Base-by-base conservation (phyloP, 2,888 invertebrate genomes). In the Gortyna flavago region DNA sequence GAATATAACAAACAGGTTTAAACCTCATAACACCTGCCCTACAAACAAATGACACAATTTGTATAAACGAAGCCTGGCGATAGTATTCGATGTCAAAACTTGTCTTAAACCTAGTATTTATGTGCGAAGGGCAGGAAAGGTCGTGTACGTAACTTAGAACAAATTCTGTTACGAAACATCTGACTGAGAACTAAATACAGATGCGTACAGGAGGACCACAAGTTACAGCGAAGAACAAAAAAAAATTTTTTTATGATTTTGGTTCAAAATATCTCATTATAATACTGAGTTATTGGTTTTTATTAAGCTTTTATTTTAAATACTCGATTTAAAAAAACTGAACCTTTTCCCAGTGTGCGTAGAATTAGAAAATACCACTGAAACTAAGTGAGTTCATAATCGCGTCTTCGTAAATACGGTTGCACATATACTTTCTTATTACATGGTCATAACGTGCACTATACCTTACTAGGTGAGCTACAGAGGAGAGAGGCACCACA, bases 21-120 rank as follows among this genome's bases (percentile, higher is more conserved):
- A 38, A 77, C 48, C 57, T 41, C 54, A 25, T 48, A 48, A 25
- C 67, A 79, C 57, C 79, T 64, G 48, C n/a, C 25, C 41, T 44
- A 57, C 35, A 32, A 67, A 84, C 7, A 83, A 66, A 83, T 25
- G 41, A 18, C 25, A 41, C 41, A 66, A 57, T 75, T 64, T 62
- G 41, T 77, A 62, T 35, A 35, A 67, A 54, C 54, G 5, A 51
- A 64, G n/a, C n/a, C 35, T 35, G 35, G 29, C 85, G 6, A 48
- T 68, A 72, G 13, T n/a, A 72, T 29, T 41, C 48, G 21, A 35
- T 57, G 68, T 75, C 82, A 69, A 48, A 81, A 85, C 77, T 77
- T 65, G 44, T 82, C 54, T 67, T 57, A 62, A 77, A 72, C 48
- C 64, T 57, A 51, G 62, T 72, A 74, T 83, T 84, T 75, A 86